Percentiles rank a stretch among this genome's conserved stretches.
phyloP scores from a whole-genome alignment of 2,797 vertebrate species.

The Pseudomugil gertrudae region DNA sequence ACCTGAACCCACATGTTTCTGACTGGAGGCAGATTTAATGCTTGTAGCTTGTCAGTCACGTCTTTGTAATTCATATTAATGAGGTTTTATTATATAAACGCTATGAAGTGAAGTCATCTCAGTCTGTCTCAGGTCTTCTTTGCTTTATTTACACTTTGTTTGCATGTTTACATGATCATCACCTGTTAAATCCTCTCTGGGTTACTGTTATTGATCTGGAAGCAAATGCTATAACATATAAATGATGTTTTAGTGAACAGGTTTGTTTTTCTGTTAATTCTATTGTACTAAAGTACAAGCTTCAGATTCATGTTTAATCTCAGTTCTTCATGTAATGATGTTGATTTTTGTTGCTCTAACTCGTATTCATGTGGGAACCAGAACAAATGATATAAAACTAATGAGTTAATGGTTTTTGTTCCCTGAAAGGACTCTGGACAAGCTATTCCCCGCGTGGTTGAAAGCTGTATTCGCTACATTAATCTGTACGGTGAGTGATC shows the following conservation, averaged over 20 bases:
- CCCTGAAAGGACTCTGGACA: constrained; percentile 91
- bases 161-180: constrained; percentile 44
- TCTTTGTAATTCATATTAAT: background rate
- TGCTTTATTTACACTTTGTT: constrained; percentile 25
- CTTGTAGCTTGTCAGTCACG: background rate
- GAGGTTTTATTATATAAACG: background rate
- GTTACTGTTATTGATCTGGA: background rate
- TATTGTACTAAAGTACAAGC: background rate
- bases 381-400: background rate
- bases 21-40: background rate
- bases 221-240: too few species aligned
- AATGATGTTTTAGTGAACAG: background rate
- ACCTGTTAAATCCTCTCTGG: constrained; percentile 13
- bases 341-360: constrained; percentile 18
- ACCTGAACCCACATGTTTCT: constrained; percentile 25
- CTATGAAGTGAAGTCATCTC: constrained; percentile 36
- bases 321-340: background rate
- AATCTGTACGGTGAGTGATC: constrained; percentile 93
- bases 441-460: constrained; percentile 94
- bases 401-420: constrained; percentile 19
- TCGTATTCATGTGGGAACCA: constrained; percentile 8
- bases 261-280: background rate
- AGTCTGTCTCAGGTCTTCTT: constrained; percentile 59
- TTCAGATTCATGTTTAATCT: background rate
- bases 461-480: constrained; percentile 98